Percentiles rank a stretch among this genome's conserved stretches.
Evolutionary conservation across 2,797 vertebrate genomes (phyloP).

Genomic region (Eptatretus atami): DNA sequence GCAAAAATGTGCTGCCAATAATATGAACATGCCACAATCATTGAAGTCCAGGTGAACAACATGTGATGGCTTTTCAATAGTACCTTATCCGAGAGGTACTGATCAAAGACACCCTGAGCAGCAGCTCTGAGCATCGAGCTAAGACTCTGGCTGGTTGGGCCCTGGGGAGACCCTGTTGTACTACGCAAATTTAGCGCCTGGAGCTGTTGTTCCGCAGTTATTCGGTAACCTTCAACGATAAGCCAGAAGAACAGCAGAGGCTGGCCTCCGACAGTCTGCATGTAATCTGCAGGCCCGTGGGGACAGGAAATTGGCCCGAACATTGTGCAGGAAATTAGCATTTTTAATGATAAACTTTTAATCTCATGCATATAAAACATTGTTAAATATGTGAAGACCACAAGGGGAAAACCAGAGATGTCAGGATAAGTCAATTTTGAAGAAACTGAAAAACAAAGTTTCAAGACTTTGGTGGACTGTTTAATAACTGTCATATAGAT

Average conservation of each 20-base stretch:
- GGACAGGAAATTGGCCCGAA: not conserved
- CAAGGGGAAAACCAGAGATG: too few relatives aligned
- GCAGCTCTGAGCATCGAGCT: conserved; percentile 65
- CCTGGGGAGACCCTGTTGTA: conserved; percentile 49
- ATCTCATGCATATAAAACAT: not conserved
- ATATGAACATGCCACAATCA: too few relatives aligned
- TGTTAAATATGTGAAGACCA: not conserved
- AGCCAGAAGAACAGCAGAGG: conserved; percentile 98
- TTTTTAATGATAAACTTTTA: not conserved
- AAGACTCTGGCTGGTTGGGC: conserved; percentile 33
- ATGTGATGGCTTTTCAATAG: too few relatives aligned
- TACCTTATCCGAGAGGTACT: conserved; percentile 96
- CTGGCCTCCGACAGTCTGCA: conserved; percentile 82
- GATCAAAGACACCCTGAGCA: conserved; percentile 68
- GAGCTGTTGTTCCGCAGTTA: conserved; percentile 83
- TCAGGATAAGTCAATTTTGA: too few relatives aligned
- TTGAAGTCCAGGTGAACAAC: too few relatives aligned
- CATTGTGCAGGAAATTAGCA: not conserved
- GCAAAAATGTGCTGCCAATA: too few relatives aligned
- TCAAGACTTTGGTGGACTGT: too few relatives aligned
- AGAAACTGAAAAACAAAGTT: too few relatives aligned
- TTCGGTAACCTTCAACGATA: conserved; percentile 90
- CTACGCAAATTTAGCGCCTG: conserved; percentile 47
- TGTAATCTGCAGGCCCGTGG: conserved; percentile 37
- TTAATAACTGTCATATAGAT: too few relatives aligned